Percentiles rank a stretch among this genome's conserved stretches.
Conservation (phyloP, 1,140 invertebrate genomes). For the Heliconius eleuchia region DNA sequence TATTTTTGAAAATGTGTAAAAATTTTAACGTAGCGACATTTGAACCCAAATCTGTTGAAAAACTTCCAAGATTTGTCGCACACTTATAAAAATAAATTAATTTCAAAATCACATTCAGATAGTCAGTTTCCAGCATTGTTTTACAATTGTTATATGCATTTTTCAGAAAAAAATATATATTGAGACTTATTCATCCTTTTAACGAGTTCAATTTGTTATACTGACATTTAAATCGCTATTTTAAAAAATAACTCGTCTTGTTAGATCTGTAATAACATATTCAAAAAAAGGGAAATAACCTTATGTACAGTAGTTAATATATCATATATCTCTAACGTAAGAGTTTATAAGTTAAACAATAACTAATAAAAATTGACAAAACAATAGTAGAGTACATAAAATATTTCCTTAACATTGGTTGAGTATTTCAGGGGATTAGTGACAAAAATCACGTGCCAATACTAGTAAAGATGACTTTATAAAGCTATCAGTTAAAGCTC, state of each 20-base stretch:
- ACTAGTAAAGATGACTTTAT: not conserved
- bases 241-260: not conserved
- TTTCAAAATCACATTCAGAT: too few relatives aligned
- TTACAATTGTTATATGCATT: too few relatives aligned
- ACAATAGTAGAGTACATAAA: not conserved
- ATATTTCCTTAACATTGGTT: not conserved
- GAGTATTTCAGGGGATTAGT: not conserved
- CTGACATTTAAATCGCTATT: not conserved
- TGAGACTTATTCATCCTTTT: too few relatives aligned
- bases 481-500: not conserved
- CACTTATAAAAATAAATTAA: too few relatives aligned
- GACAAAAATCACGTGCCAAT: not conserved
- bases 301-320: not conserved
- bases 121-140: too few relatives aligned
- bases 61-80: too few relatives aligned
- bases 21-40: too few relatives aligned
- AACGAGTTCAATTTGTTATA: too few relatives aligned
- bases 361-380: constrained; percentile 1
- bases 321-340: not conserved
- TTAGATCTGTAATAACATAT: too few relatives aligned
- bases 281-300: not conserved
- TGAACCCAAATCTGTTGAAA: too few relatives aligned
- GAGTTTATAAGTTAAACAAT: not conserved
- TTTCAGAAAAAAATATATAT: too few relatives aligned
- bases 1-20: too few relatives aligned